Conservation (phyloP, 2,888 invertebrate genomes). For the Nemapogon koenigi region DNA sequence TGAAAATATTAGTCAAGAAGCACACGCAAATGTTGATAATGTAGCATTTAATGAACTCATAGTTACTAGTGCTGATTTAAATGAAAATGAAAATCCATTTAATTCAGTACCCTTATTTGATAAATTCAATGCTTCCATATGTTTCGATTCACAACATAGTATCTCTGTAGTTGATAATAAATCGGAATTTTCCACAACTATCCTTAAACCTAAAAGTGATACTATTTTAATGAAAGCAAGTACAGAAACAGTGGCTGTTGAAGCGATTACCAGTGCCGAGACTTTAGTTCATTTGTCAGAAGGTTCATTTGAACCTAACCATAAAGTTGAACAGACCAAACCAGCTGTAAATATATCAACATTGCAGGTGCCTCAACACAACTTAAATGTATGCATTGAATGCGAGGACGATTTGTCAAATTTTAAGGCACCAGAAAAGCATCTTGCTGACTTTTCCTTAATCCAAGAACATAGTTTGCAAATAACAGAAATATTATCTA, state of each 20-base stretch:
- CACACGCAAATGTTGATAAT: constrained; percentile 56
- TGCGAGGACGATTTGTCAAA: constrained; percentile 56
- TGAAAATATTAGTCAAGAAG: constrained; percentile 17
- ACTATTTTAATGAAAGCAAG: constrained; percentile 33
- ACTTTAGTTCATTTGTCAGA: constrained; percentile 53
- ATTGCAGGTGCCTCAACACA: constrained; percentile 62
- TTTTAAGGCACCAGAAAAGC: constrained; percentile 38
- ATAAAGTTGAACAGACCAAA: constrained; percentile 34
- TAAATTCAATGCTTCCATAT: constrained; percentile 24
- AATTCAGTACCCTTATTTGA: constrained; percentile 21
- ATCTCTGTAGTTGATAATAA: constrained; percentile 58
- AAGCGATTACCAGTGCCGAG: constrained; percentile 66
- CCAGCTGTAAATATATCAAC: constrained; percentile 46
- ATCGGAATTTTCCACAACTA: constrained; percentile 42
- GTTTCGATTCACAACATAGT: constrained; percentile 44
- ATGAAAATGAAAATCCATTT: constrained; percentile 61
- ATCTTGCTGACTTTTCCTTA: constrained; percentile 42
- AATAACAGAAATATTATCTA: constrained; percentile 59
- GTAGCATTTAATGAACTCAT: constrained; percentile 59
- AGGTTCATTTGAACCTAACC: constrained; percentile 27
- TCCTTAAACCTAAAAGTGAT: constrained; percentile 28
- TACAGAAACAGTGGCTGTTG: constrained; percentile 46
- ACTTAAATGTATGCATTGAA: constrained; percentile 64
- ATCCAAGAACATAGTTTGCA: constrained; percentile 54
- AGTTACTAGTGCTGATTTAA: constrained; percentile 54